Evolutionary conservation across 2,113 vertebrate species (phyloP).

Genomic region (Chrysemys picta): DNA sequence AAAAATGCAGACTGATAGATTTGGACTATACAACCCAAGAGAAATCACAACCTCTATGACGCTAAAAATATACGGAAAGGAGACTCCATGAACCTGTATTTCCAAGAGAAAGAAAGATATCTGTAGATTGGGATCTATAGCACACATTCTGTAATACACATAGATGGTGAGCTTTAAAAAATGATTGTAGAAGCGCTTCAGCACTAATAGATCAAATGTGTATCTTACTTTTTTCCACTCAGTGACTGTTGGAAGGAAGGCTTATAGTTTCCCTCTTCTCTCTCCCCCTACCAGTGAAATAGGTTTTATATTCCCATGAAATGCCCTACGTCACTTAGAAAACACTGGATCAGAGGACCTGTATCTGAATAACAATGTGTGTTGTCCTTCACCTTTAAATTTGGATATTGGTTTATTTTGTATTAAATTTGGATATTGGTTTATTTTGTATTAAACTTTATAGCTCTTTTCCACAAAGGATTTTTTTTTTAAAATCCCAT

Average conservation of each 20-base stretch:
- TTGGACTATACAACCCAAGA: background rate
- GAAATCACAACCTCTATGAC: background rate
- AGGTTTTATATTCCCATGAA: background rate
- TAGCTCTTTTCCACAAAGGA: background rate
- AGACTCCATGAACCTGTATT: background rate
- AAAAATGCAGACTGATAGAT: background rate
- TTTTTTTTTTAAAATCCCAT: fast-evolving
- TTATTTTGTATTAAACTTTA: background rate
- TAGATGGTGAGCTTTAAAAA: background rate
- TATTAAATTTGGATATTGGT: background rate
- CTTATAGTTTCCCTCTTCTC: background rate
- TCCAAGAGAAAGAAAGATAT: background rate
- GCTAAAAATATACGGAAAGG: background rate
- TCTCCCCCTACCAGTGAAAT: background rate
- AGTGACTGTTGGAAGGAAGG: background rate
- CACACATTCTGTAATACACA: background rate
- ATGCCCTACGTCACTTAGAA: background rate
- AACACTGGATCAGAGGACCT: background rate
- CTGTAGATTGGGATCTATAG: background rate
- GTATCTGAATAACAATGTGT: background rate
- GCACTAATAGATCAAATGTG: background rate
- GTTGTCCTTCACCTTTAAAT: background rate
- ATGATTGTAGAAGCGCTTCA: background rate
- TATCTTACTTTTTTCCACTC: background rate
- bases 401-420: background rate